These are phyloP conservation scores for Brachionus rubens DNA, from an alignment of 1,140 invertebrate species.

Conservation along the genomic window DNA sequence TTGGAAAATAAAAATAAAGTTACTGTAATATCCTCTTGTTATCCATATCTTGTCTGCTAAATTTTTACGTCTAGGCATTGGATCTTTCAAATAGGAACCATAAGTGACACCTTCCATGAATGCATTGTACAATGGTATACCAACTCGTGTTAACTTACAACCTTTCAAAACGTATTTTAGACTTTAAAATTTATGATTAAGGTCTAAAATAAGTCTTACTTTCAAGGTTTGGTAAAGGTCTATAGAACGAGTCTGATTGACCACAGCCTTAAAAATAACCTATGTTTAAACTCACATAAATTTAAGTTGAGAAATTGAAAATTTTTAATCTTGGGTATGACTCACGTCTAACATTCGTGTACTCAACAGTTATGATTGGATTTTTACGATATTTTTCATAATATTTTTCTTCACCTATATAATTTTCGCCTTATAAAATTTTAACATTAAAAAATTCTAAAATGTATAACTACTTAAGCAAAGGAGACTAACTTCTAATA, in stretches of 20 bases:
- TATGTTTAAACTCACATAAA: not conserved
- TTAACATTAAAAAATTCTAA: too few relatives aligned
- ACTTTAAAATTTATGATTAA: not conserved
- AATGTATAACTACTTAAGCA: not conserved
- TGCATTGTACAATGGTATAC: conserved; percentile 41
- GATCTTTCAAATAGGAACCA: conserved; percentile 81
- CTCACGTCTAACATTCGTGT: conserved; percentile 21
- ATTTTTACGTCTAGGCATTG: conserved; percentile 65
- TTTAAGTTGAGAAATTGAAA: too few relatives aligned
- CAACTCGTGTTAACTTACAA: conserved; percentile 21
- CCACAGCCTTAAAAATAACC: not conserved
- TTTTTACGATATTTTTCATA: not conserved
- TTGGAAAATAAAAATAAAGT: not conserved
- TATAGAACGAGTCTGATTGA: not conserved
- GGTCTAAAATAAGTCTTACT: too few relatives aligned
- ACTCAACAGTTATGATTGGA: conserved; percentile 27
- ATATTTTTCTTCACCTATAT: conserved; percentile 15
- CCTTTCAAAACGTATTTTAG: not conserved
- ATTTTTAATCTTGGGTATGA: not conserved
- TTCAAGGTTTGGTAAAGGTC: not conserved
- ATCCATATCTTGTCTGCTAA: conserved; percentile 75
- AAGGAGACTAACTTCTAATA: not conserved
- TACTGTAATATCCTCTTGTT: conserved; percentile 61
- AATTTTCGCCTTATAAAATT: not conserved
- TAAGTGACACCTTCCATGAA: conserved; percentile 47